A percentile compares a stretch with the other conserved stretches of the same genome.
Evolutionary conservation across 2,113 vertebrate genomes (phyloP).

Genomic region (Datnioides undecimradiatus): DNA sequence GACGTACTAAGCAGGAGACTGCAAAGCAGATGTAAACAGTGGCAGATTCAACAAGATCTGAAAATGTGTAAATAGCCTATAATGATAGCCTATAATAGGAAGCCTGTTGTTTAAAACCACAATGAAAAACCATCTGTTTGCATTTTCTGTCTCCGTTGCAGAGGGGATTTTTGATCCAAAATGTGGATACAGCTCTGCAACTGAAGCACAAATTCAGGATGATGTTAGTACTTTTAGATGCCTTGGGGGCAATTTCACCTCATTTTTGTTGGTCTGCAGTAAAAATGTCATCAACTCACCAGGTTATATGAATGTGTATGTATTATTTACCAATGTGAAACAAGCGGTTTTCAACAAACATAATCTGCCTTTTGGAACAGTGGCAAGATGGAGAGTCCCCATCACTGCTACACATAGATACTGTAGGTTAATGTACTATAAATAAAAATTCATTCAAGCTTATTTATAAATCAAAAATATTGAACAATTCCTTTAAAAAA

Average conservation of each 20-base stretch:
- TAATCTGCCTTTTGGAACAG: not conserved
- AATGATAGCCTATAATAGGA: slow-evolving; percentile 47
- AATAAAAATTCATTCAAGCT: not conserved
- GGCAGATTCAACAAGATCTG: slow-evolving; percentile 38
- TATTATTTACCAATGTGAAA: not conserved
- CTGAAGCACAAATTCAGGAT: slow-evolving; percentile 20
- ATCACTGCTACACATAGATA: not conserved
- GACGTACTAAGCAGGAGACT: slow-evolving; percentile 37
- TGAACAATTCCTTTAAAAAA: not conserved
- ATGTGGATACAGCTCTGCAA: slow-evolving; percentile 30
- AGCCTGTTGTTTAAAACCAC: slow-evolving; percentile 50
- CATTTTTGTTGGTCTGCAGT: not conserved
- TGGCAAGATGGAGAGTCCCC: not conserved
- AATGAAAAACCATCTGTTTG: slow-evolving; percentile 56
- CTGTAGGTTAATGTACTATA: not conserved
- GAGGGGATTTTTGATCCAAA: slow-evolving; percentile 5
- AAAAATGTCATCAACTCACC: not conserved
- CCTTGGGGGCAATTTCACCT: not conserved
- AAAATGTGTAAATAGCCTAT: slow-evolving; percentile 46
- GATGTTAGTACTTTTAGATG: slow-evolving; percentile 9
- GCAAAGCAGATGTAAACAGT: slow-evolving; percentile 51
- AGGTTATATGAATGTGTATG: not conserved
- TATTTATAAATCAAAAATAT: not conserved
- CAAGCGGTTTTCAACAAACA: not conserved
- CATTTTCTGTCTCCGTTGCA: slow-evolving; percentile 34